Evolutionary conservation across 2,797 vertebrate species (phyloP), one percentile per base, ranked within the genome.

Genomic region (Propithecus deckenii): DNA sequence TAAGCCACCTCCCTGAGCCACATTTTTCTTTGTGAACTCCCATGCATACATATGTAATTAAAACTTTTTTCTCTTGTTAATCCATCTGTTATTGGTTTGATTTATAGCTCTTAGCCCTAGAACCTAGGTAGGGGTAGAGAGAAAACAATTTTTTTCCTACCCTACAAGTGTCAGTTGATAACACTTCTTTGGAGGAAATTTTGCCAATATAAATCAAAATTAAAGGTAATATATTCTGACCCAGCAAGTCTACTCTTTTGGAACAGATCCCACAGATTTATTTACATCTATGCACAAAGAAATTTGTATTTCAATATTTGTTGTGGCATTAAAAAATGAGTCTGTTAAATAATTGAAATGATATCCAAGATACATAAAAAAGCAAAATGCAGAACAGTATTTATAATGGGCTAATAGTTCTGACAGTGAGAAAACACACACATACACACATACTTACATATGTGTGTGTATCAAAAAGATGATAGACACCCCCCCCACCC

Each of bases 171-270:
- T 48, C 72, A 86, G 41, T 8, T 59, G 30, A 25, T 80, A 57
- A 80, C 14, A 63, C 3, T 35, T 79, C 84, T 81, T 32, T 18
- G 23, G 15, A 28, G 1, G 2, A 83, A 74, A 50, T 83, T 67
- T 75, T 94, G 67, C 74, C 41, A 72, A 85, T 86, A 81, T 67
- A 7, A 74, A 74, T 79, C 30, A 91, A 81, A 95, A 81, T 52
- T 3, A 52, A 94, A 86, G 91, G 61, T 71, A 20, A 41, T 23
- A 41, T 69, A n/a, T 6, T 72, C 69, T 89, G 43, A 78, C 38
- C 46, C 48, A 67, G 41, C 7, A 59, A 46, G 67, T 79, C 52
- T 48, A 80, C 38, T 55, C 43, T 28, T 90, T 75, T 89, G 65
- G 50, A 96, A 94, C 22, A n/a, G 43, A 80, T 52, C 46, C 46